Percentiles rank a stretch among this genome's conserved stretches.
Conservation (phyloP, 2,888 invertebrate genomes). For the Toxonevra muliebris region DNA sequence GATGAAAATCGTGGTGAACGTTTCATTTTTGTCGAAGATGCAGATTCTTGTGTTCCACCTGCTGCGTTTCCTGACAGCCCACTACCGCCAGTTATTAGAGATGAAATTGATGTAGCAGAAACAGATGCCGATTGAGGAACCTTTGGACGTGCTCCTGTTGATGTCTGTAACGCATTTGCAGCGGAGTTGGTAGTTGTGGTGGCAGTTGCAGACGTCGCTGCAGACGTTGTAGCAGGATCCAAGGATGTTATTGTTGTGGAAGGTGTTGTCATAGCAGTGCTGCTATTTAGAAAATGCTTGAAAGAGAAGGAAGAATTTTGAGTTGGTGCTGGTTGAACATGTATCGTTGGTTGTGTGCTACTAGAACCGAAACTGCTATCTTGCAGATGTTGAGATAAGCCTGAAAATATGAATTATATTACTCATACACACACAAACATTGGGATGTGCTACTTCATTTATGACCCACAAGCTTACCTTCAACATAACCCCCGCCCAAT, state of each 20-base stretch:
- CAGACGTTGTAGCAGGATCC: conserved; percentile 37
- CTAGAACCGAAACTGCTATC: neutral
- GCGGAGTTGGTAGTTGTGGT: neutral
- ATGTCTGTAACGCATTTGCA: conserved; percentile 50
- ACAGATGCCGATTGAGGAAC: conserved; percentile 66
- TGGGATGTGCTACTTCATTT: neutral
- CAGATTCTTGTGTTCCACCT: conserved; percentile 22
- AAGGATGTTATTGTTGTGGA: conserved; percentile 45
- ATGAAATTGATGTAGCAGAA: conserved; percentile 42
- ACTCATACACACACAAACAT: neutral
- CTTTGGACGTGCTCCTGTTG: conserved; percentile 82
- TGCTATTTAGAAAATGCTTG: conserved; percentile 82
- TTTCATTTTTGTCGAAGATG: conserved; percentile 61
- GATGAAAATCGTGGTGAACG: conserved; percentile 65
- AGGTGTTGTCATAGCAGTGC: conserved; percentile 61
- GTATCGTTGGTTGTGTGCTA: conserved; percentile 25
- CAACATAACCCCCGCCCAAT: conserved; percentile 3
- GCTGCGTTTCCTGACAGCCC: conserved; percentile 27
- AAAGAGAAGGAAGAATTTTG: conserved; percentile 81
- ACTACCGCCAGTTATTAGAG: conserved; percentile 49
- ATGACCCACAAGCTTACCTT: conserved; percentile 11
- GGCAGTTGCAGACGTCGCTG: conserved; percentile 29
- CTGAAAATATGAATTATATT: conserved; percentile 10
- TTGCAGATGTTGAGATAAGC: neutral
- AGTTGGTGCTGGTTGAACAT: conserved; percentile 35